Percentiles rank a stretch among this genome's conserved stretches.
Conservation (phyloP, 2,888 invertebrate species). For the Branchellion lobata region DNA sequence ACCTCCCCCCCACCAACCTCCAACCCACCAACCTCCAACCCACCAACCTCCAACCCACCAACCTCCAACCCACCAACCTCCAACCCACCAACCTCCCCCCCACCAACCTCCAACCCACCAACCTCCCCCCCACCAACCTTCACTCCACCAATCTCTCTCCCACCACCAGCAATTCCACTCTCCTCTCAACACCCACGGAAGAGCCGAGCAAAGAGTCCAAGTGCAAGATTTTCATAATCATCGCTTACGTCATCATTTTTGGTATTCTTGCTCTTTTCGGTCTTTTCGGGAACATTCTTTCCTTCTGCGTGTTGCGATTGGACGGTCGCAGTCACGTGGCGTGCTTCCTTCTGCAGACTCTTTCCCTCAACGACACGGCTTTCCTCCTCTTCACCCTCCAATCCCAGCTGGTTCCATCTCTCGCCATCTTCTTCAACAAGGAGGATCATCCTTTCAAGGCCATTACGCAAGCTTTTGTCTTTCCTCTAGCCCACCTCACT, state of each 20-base stretch:
- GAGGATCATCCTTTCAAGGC: constrained; percentile 40
- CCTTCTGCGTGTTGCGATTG: constrained; percentile 52
- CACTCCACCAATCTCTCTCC: background rate
- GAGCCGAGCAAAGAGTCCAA: background rate
- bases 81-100: too few species aligned
- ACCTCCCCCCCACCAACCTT: background rate
- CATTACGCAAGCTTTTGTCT: constrained; percentile 48
- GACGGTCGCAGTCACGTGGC: constrained; percentile 50
- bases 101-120: background rate
- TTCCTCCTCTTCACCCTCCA: constrained; percentile 50
- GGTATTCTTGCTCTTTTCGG: constrained; percentile 24
- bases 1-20: background rate
- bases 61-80: background rate
- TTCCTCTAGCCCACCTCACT: constrained; percentile 52
- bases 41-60: too few species aligned
- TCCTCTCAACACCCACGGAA: background rate
- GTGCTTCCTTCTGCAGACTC: constrained; percentile 50
- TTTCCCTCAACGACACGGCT: constrained; percentile 52
- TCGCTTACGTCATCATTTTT: constrained; percentile 31
- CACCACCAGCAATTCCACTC: background rate
- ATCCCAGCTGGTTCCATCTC: constrained; percentile 48
- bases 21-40: too few species aligned
- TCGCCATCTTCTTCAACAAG: constrained; percentile 43
- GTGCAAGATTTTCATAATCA: constrained; percentile 36
- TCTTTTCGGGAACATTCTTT: constrained; percentile 50